Base-by-base conservation (phyloP, 1,140 invertebrate species). In the Chionoecetes opilio region DNA sequence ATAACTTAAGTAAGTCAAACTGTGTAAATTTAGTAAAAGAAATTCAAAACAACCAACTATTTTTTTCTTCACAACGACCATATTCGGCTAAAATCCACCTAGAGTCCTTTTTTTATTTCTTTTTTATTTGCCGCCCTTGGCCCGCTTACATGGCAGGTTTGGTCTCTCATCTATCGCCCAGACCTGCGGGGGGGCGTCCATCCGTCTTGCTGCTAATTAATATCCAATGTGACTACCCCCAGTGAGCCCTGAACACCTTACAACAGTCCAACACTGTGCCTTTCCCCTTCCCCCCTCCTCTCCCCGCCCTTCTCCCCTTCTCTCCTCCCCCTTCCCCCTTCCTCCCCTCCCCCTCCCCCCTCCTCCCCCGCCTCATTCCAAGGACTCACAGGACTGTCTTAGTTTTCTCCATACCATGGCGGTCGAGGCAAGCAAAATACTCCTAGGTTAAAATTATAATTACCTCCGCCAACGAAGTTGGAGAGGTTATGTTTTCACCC, bases 131-230 rank as follows among this genome's bases (percentile, higher is more conserved):
- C n/a, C n/a, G n/a, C n/a, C n/a, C n/a, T n/a, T n/a, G 0, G 26
- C n/a, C 63, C 0, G 21, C 63, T 75, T 26, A 75, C 63, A 75
- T 26, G 63, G 21, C n/a, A 6, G 63, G 63, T 26, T 26, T 75
- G 63, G 63, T 5, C 63, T n/a, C n/a, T 17, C 63, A 75, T 17
- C 63, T 75, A 26, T 75, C 63, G 63, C 63, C 63, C 63, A 26
- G 63, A 26, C 63, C 63, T 17, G 21, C 21, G 63, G 63, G 63
- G 63, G 63, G 21, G 63, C 63, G 63, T 75, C 63, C 21, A 75
- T 75, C 63, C 21, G 63, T 75, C 63, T 75, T 75, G 21, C 63
- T 75, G 63, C 63, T 75, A 75, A 75, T 75, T 75, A n/a, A 75
- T 75, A 75, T 75, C 63, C 63, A 75, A 75, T 75, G 21, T 75